A percentile compares a stretch with the other conserved stretches of the same genome.
Evolutionary conservation across 2,113 vertebrate species (phyloP).

Genomic region (Apodemus speciosus): DNA sequence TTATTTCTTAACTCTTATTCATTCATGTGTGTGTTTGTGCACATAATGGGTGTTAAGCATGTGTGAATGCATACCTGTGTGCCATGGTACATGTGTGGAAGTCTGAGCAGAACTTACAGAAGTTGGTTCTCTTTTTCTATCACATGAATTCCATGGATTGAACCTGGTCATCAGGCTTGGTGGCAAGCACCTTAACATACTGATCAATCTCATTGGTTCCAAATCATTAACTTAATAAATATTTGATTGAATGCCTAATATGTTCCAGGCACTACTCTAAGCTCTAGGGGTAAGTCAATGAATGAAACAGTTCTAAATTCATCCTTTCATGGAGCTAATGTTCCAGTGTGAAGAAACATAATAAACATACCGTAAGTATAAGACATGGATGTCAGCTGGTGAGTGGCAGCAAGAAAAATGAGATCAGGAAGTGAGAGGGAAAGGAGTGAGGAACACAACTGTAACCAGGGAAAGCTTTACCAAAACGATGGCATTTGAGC

Average conservation of each 20-base stretch:
- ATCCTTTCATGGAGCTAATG: neutral
- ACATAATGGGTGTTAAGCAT: neutral
- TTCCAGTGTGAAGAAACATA: neutral
- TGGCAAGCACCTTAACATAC: neutral
- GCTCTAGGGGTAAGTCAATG: neutral
- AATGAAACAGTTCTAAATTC: neutral
- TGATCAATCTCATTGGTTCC: neutral
- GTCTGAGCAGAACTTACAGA: neutral
- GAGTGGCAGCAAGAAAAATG: constrained; percentile 16
- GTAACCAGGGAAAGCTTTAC: neutral
- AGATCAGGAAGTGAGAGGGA: neutral
- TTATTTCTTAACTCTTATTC: neutral
- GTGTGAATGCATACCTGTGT: neutral
- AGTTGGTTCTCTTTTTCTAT: neutral
- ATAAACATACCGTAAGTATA: neutral
- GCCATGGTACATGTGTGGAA: neutral
- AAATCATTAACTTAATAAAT: constrained; percentile 26
- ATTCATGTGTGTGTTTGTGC: neutral
- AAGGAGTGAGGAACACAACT: neutral
- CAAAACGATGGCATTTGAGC: neutral
- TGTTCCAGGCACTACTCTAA: constrained; percentile 11
- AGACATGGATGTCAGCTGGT: neutral
- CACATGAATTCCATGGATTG: neutral
- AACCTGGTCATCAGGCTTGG: neutral
- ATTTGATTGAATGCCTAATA: constrained; percentile 2